phyloP scores from a whole-genome alignment of 53 echinoderm and acorn worm species.

The Echinarachnius parma region DNA sequence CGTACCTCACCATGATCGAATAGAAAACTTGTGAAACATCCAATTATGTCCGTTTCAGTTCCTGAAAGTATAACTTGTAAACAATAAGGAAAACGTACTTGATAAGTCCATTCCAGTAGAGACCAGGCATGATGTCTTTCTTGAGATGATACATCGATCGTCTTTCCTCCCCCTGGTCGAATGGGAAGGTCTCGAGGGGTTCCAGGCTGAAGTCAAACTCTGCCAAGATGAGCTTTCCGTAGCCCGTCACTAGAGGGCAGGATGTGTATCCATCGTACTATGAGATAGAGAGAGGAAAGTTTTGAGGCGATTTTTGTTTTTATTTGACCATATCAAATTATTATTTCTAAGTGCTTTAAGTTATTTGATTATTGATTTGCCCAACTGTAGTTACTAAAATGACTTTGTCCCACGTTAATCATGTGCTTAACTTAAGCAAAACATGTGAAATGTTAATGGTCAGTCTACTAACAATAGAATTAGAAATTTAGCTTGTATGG shows the following conservation, averaged over 20 bases:
- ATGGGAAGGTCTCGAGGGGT: slow-evolving; percentile 84
- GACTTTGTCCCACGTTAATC: too few relatives aligned
- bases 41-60: too few relatives aligned
- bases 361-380: too few relatives aligned
- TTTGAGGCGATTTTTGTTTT: not conserved
- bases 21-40: too few relatives aligned
- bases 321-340: not conserved
- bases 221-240: slow-evolving; percentile 70
- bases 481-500: too few relatives aligned
- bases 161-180: slow-evolving; percentile 89
- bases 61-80: too few relatives aligned
- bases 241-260: slow-evolving; percentile 89
- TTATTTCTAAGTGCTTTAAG: not conserved
- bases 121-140: slow-evolving; percentile 70
- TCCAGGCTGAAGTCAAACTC: slow-evolving; percentile 91
- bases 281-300: not conserved
- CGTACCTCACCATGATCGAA: too few relatives aligned
- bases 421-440: too few relatives aligned
- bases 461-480: too few relatives aligned
- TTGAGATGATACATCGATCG: slow-evolving; percentile 78
- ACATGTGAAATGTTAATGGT: too few relatives aligned
- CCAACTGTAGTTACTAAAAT: too few relatives aligned
- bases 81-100: slow-evolving; percentile 72
- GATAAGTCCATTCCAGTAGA: slow-evolving; percentile 85
- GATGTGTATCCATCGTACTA: slow-evolving; percentile 97